Evolutionary conservation across 2,797 vertebrate species (phyloP).

Genomic region (Pangasius sanitwongsei): DNA sequence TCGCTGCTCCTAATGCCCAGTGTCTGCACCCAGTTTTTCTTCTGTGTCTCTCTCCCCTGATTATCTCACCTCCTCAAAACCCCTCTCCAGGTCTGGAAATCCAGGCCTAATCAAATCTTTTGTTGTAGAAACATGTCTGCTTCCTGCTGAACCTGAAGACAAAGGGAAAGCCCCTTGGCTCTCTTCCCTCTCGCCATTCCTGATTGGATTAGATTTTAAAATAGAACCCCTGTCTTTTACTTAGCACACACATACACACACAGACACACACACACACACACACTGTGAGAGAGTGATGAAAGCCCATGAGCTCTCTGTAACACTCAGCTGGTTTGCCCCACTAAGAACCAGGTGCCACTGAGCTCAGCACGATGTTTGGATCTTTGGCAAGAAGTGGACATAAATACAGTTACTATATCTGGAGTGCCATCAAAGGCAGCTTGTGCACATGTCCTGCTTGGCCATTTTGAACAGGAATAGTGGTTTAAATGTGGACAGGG

Average conservation of each 20-base stretch:
- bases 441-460: slow-evolving; percentile 7
- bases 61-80: slow-evolving; percentile 43
- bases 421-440: slow-evolving; percentile 40
- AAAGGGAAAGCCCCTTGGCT: slow-evolving; percentile 32
- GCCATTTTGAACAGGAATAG: slow-evolving; percentile 43
- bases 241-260: slow-evolving; percentile 8
- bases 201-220: slow-evolving; percentile 49
- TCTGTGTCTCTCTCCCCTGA: slow-evolving; percentile 5
- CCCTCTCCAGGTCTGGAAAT: slow-evolving; percentile 48
- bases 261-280: not conserved
- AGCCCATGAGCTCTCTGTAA: slow-evolving; percentile 34
- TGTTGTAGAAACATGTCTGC: slow-evolving; percentile 58
- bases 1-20: slow-evolving; percentile 42
- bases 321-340: slow-evolving; percentile 24
- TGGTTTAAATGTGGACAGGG: slow-evolving; percentile 46
- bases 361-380: slow-evolving; percentile 41
- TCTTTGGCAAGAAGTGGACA: slow-evolving; percentile 25
- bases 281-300: slow-evolving; percentile 42
- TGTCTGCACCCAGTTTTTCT: slow-evolving; percentile 38
- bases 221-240: slow-evolving; percentile 38
- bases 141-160: slow-evolving; percentile 55
- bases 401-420: slow-evolving; percentile 50
- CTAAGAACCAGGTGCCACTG: slow-evolving; percentile 12
- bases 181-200: slow-evolving; percentile 36
- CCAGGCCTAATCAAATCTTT: slow-evolving; percentile 55